Conservation (phyloP, 2,113 vertebrate genomes). For the Podarcis muralis region DNA sequence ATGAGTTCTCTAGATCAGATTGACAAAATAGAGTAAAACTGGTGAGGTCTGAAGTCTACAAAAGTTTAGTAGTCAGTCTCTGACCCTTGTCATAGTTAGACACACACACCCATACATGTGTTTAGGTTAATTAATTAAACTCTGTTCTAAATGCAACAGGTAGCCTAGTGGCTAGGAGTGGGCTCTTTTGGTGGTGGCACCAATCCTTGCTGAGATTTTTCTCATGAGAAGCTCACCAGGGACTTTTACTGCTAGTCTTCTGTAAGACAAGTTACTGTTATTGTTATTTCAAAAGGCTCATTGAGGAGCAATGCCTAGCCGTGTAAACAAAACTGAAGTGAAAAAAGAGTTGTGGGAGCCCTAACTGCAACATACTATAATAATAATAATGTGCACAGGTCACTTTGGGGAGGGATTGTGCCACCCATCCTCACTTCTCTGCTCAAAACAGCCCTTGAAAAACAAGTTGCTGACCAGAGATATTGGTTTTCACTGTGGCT, state of each 20-base stretch:
- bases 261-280: neutral
- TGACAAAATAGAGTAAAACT: neutral
- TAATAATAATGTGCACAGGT: neutral
- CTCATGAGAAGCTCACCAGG: neutral
- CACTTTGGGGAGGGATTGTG: neutral
- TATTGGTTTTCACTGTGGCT: neutral
- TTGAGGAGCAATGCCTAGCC: neutral
- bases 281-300: neutral
- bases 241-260: neutral
- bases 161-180: neutral
- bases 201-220: neutral
- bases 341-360: neutral
- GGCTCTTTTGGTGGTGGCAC: neutral
- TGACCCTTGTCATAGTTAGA: neutral
- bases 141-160: neutral
- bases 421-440: neutral
- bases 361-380: neutral
- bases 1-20: neutral
- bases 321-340: too few relatives aligned
- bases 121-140: neutral
- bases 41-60: neutral
- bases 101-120: neutral
- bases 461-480: neutral
- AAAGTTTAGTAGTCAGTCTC: neutral
- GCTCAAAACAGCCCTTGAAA: neutral